Conservation (phyloP, 1,140 invertebrate species). For the Zaprionus africanus region DNA sequence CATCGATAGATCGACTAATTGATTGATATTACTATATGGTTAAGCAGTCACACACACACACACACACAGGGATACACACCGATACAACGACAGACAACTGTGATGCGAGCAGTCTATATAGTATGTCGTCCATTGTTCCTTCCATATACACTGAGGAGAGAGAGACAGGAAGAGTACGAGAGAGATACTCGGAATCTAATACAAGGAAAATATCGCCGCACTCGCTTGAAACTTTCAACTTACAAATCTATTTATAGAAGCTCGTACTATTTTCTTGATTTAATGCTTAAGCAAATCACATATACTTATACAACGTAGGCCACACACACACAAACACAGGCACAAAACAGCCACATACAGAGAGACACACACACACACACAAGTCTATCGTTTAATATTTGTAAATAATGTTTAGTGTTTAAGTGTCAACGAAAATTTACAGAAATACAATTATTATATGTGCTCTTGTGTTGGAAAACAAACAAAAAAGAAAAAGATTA, state of each 20-base stretch:
- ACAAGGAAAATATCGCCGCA: constrained; percentile 50
- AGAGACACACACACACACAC: constrained; percentile 17
- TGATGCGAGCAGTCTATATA: constrained; percentile 33
- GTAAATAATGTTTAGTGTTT: constrained; percentile 70
- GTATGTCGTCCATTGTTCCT: constrained; percentile 80
- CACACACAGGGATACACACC: constrained; percentile 26
- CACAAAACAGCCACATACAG: constrained; percentile 7
- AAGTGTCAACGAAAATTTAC: constrained; percentile 65
- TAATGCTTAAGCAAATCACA: constrained; percentile 35
- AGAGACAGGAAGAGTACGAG: neutral
- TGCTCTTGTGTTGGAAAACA: constrained; percentile 65
- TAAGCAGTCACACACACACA: constrained; percentile 27
- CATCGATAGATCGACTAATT: constrained; percentile 33
- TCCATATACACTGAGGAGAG: constrained; percentile 43
- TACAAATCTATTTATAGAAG: constrained; percentile 52
- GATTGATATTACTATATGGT: constrained; percentile 32
- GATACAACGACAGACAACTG: constrained; percentile 60
- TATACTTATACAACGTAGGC: constrained; percentile 26
- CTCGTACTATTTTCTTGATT: constrained; percentile 39
- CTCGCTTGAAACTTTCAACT: constrained; percentile 53
- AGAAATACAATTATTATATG: constrained; percentile 34
- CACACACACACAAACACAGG: constrained; percentile 24
- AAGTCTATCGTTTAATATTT: constrained; percentile 61
- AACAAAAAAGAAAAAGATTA: constrained; percentile 28
- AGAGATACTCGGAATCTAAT: constrained; percentile 1